phyloP scores from a whole-genome alignment of 2,888 invertebrate genomes.

The Lamellibrachia columna region DNA sequence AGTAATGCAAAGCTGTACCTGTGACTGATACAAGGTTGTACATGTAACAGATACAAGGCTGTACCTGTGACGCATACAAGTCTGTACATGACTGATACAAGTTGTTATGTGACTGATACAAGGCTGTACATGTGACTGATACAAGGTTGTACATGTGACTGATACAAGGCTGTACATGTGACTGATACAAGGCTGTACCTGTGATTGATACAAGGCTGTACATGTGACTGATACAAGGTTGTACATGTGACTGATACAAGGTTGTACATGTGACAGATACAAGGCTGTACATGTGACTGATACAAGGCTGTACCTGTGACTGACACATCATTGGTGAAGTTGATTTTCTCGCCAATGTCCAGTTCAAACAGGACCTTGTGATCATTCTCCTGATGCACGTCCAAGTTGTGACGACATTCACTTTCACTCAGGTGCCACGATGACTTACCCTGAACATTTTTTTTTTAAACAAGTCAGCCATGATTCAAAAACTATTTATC shows the following conservation, averaged over 20 bases:
- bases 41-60: background rate
- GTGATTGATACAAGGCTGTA: background rate
- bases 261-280: background rate
- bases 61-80: background rate
- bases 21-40: background rate
- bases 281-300: background rate
- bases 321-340: background rate
- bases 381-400: background rate
- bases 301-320: background rate
- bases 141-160: background rate
- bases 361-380: background rate
- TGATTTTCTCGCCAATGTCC: constrained; percentile 6
- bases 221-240: background rate
- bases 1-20: background rate
- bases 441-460: background rate
- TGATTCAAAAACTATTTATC: too few relatives aligned
- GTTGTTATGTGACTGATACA: background rate
- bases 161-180: too few relatives aligned
- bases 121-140: background rate
- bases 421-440: background rate
- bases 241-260: background rate
- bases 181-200: background rate
- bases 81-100: too few relatives aligned
- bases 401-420: background rate
- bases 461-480: too few relatives aligned